Evolutionary conservation across 2,113 vertebrate species (phyloP), one percentile per base, ranked within the genome.

Genomic region (Tyrannus savana): DNA sequence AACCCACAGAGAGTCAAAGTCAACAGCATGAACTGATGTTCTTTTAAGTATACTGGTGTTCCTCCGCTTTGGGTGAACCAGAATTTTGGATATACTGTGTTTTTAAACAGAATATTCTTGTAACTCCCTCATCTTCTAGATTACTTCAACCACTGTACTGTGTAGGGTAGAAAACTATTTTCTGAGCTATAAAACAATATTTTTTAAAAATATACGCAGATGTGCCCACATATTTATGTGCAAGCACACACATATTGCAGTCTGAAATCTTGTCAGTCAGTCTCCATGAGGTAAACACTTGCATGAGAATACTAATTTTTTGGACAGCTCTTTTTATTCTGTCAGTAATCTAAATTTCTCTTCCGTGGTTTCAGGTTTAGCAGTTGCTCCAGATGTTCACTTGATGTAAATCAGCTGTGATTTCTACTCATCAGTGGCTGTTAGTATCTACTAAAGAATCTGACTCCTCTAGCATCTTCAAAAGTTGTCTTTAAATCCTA

Each of bases 221-320:
- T 13, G 17, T 18, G 41, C 4, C 55, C 14, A 76, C 30, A 21
- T 1, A 24, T 2, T 1, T n/a, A 23, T 6, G 46, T 8, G 47
- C 7, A 74, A 4, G 3, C 24, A 71, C 14, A 30, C 19, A 37
- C 8, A 33, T 0, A 0, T 42, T 58, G 4, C 19, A 68, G 15
- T 31, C 19, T 59, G 33, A 84, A 78, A 25, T 22, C 33, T 56
- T 62, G 2, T 39, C 37, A 75, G 28, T 79, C 42, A 42, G n/a
- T 67, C 55, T 44, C 25, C 0, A 3, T 42, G 24, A 71, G 28
- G 39, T 44, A 89, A 87, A 56, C 33, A 33, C 3, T 84, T 90
- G 15, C 24, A 49, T 30, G 6, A 64, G 22, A 87, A 42, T 31
- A n/a, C 2, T 17, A 2, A 12, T 35, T 60, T 62, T 83, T 88